A percentile compares a stretch with the other conserved stretches of the same genome.
These are phyloP conservation scores for Dolichallabes microphthalmus DNA, from an alignment of 2,113 vertebrate species.

Conservation along the genomic window DNA sequence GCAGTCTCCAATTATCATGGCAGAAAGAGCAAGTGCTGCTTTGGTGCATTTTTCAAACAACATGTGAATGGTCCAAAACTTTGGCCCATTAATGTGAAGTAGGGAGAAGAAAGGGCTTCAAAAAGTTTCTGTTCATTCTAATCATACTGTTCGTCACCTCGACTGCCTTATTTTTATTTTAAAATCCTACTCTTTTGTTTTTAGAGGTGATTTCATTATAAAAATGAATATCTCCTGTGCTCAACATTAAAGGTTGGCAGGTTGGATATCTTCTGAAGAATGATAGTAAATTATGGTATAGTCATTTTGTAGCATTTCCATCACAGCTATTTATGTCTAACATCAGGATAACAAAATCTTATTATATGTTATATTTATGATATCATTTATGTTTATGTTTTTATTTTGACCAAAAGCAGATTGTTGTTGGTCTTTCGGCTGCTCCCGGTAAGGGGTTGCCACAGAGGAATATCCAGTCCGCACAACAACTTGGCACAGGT, in stretches of 20 bases:
- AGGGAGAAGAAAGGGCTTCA: background rate
- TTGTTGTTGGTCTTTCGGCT: no score
- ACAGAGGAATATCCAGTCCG: no score
- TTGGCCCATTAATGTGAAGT: background rate
- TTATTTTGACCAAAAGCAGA: background rate
- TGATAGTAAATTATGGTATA: background rate
- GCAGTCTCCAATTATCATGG: no score
- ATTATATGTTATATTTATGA: background rate
- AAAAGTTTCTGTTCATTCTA: background rate
- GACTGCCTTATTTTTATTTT: background rate
- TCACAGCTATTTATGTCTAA: background rate
- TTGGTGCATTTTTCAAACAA: background rate
- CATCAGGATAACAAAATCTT: background rate
- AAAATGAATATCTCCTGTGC: background rate
- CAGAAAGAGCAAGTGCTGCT: background rate
- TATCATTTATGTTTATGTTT: background rate
- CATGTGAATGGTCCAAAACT: background rate
- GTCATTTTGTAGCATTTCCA: background rate
- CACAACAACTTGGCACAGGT: no score
- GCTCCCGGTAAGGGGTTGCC: no score
- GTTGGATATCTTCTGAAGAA: background rate
- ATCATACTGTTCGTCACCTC: background rate
- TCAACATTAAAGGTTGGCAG: background rate
- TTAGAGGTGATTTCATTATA: background rate
- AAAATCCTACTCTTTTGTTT: background rate